Percentiles rank a stretch among this genome's conserved stretches.
phyloP scores from a whole-genome alignment of 1,140 invertebrate species.

The Neodiprion lecontei region DNA sequence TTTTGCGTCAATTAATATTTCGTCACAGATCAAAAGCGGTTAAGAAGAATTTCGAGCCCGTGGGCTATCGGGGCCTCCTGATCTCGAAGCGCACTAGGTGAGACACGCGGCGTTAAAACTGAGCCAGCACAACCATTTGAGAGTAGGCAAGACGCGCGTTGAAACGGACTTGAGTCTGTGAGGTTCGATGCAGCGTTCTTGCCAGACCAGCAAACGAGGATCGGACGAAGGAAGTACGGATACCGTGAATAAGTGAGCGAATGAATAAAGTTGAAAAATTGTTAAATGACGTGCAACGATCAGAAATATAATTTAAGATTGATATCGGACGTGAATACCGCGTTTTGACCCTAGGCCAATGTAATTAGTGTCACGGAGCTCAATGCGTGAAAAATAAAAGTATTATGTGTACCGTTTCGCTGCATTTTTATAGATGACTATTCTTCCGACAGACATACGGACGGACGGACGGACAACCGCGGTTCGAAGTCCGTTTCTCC shows the following conservation, averaged over 20 bases:
- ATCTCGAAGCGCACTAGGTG: not conserved
- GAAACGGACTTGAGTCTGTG: not conserved
- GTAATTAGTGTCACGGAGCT: not conserved
- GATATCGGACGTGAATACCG: not conserved
- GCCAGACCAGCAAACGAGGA: not conserved
- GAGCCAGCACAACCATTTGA: not conserved
- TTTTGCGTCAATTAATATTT: constrained; percentile 8
- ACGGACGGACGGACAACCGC: no score
- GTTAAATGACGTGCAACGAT: not conserved
- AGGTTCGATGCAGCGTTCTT: not conserved
- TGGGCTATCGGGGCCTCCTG: not conserved
- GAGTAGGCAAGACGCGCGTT: no score
- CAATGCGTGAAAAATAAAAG: not conserved
- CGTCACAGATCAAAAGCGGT: not conserved
- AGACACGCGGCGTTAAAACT: not conserved
- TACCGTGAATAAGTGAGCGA: no score
- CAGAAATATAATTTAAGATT: constrained; percentile 4
- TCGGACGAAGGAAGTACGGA: not conserved
- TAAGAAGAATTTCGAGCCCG: not conserved
- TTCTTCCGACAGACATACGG: no score
- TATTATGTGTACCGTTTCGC: not conserved
- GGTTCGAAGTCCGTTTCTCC: no score
- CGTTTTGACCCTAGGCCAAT: not conserved
- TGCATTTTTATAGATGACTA: no score
- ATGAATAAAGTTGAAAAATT: not conserved